Evolutionary conservation across 2,797 vertebrate species (phyloP).

Genomic region (Poecilia wingei): DNA sequence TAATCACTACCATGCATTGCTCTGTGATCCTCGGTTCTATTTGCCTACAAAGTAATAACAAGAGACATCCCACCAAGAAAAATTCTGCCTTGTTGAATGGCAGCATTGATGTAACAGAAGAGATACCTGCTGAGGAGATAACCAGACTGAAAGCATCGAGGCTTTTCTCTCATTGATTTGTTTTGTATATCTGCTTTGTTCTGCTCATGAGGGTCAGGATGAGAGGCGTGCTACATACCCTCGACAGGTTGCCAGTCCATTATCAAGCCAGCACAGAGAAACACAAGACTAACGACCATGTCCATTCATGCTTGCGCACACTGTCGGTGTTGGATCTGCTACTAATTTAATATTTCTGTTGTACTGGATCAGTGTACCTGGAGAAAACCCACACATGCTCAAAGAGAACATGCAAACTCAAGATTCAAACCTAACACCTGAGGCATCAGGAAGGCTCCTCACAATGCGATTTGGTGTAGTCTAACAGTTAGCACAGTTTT

Average conservation of each 20-base stretch:
- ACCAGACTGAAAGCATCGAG: background rate
- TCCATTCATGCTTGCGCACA: background rate
- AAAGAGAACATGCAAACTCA: background rate
- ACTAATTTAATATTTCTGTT: background rate
- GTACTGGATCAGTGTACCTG: too few species aligned
- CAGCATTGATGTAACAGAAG: background rate
- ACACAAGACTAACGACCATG: background rate
- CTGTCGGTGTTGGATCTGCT: background rate
- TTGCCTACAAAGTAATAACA: background rate
- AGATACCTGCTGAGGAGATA: background rate
- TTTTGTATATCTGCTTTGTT: background rate
- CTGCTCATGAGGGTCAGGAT: background rate
- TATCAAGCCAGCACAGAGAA: constrained; percentile 2
- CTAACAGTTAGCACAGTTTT: background rate
- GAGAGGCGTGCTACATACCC: background rate
- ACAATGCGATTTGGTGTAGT: background rate
- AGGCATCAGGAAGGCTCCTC: background rate
- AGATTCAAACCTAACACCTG: background rate
- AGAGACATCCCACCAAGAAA: background rate
- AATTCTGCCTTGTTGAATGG: background rate
- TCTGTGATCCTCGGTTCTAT: background rate
- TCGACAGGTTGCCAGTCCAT: background rate
- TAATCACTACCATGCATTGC: background rate
- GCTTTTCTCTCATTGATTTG: background rate
- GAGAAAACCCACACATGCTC: background rate